Conservation (phyloP, 2,113 vertebrate species). For the Helogale parvula region DNA sequence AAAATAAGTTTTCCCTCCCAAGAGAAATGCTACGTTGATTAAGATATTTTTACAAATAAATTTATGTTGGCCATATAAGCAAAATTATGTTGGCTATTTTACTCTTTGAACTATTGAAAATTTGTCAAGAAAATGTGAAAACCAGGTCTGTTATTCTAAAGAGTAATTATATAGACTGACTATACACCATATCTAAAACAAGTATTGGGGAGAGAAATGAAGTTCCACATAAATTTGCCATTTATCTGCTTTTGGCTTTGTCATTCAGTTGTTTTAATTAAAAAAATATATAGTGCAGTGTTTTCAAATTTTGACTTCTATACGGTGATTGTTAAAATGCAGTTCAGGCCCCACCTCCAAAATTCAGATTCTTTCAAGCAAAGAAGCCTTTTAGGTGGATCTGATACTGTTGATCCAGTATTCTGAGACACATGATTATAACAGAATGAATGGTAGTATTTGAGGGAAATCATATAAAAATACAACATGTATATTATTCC, state of each 20-base stretch:
- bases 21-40: not conserved
- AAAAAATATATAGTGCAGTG: not conserved
- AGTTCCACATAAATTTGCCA: not conserved
- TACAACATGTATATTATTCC: not conserved
- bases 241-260: not conserved
- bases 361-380: not conserved
- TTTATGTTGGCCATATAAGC: not conserved
- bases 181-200: not conserved
- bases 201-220: not conserved
- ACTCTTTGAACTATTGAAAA: slow-evolving; percentile 34
- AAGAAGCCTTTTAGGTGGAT: not conserved
- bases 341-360: not conserved
- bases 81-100: not conserved
- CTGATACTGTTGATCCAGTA: not conserved
- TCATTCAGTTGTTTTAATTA: not conserved
- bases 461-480: not conserved
- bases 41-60: slow-evolving; percentile 38
- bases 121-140: slow-evolving; percentile 38
- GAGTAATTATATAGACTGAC: not conserved
- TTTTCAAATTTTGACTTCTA: not conserved
- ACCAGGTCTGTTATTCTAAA: not conserved
- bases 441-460: not conserved
- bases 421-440: not conserved
- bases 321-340: not conserved
- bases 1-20: slow-evolving; percentile 17